phyloP scores from a whole-genome alignment of 2,797 vertebrate species.

The Acanthurus leucopareius region DNA sequence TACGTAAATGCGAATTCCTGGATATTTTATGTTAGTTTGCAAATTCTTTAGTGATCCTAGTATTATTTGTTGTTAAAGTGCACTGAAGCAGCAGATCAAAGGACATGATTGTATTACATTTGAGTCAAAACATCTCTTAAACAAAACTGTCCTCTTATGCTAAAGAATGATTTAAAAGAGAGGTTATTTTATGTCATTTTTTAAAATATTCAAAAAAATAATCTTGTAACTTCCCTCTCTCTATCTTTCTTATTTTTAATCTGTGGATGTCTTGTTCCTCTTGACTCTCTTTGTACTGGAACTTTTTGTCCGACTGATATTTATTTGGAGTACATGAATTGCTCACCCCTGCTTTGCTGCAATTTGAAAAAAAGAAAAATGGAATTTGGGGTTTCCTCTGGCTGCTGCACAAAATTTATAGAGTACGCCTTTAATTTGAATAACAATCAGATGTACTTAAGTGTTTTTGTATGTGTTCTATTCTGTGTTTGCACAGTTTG shows the following conservation, averaged over 20 bases:
- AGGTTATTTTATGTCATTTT: no score
- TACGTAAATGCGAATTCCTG: background rate
- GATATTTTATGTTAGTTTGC: no score
- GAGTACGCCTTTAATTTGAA: background rate
- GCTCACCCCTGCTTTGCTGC: background rate
- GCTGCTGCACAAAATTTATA: slow-evolving; percentile 3
- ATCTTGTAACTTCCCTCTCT: background rate
- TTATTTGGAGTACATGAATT: background rate
- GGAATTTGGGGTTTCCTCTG: background rate
- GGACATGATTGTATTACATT: no score
- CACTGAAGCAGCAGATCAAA: background rate
- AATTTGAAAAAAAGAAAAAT: background rate
- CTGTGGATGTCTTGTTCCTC: no score
- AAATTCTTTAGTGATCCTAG: no score
- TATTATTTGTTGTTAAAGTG: background rate
- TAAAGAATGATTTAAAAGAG: no score
- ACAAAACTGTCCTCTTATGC: no score
- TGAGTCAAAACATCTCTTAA: background rate
- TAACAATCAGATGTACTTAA: background rate
- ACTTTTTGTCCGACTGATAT: background rate
- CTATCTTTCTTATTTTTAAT: background rate
- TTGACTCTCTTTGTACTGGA: no score
- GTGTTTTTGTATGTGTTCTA: slow-evolving; percentile 30
- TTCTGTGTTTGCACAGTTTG: slow-evolving; percentile 24
- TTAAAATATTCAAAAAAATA: no score